Base-by-base conservation (phyloP, 2,888 invertebrate genomes). In the Bhutanitis thaidina region DNA sequence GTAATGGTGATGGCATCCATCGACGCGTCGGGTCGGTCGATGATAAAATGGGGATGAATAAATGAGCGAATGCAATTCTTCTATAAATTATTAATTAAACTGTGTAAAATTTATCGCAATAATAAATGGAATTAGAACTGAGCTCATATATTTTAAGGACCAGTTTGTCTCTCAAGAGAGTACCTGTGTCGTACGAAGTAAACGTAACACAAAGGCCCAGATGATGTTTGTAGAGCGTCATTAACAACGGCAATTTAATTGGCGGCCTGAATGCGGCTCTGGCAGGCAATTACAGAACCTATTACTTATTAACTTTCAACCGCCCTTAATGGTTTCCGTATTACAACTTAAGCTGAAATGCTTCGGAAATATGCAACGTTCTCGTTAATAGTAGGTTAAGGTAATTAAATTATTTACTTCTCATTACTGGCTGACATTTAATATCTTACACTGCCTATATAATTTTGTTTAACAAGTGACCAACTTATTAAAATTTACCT, bases 291-390 rank as follows among this genome's bases (percentile, higher is more conserved):
- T 81, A 79, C 72, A 62, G 69, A 65, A 61, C 65, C 67, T 66
- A 69, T 74, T 69, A 73, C 80, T 81, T 80, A 81, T 80, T 80
- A 79, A 81, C 74, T 79, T 73, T 76, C 70, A 76, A 76, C 74
- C 72, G 69, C 72, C 76, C 71, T 70, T 79, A 78, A 81, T 80
- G 75, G 76, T 74, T 78, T 75, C 71, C 73, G 71, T 77, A 76
- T 74, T 77, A 77, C 60, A 67, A 70, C 67, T 70, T 69, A 71
- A 64, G 65, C 61, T 62, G 56, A 67, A 61, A 36, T 66, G 65
- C 67, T 71, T 71, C 63, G 61, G 62, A 69, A 73, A 71, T 60
- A 65, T 66, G 61, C 64, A 69, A 32, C 20, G 32, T 35, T 36
- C 51, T 27, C 37, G 43, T 44, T 39, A 34, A 39, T 39, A 34